phyloP scores from a whole-genome alignment of 2,113 vertebrate genomes.

The Morone chrysops region DNA sequence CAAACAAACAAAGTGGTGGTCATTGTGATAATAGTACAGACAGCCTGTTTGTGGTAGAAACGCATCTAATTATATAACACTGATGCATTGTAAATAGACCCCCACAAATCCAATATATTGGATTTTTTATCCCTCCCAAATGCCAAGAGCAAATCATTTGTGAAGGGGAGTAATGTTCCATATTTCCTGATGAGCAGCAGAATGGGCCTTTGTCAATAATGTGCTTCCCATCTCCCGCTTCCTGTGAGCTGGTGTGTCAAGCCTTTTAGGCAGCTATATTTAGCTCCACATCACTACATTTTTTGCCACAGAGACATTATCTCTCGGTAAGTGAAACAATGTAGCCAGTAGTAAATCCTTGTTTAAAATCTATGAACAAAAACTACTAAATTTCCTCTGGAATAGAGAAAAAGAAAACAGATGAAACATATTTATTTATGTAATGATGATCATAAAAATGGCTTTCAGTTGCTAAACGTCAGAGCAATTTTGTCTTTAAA shows the following conservation, averaged over 20 bases:
- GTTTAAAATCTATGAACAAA: constrained; percentile 22
- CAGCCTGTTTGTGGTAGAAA: constrained; percentile 54
- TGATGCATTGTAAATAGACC: constrained; percentile 72
- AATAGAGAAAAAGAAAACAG: background rate
- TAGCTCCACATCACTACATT: constrained; percentile 60
- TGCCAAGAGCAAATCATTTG: constrained; percentile 75
- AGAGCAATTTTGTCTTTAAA: background rate
- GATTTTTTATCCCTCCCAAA: constrained; percentile 74
- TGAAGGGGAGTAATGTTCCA: constrained; percentile 75
- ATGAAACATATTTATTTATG: background rate
- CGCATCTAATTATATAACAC: constrained; percentile 66
- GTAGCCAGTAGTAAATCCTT: constrained; percentile 27
- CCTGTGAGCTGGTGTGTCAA: constrained; percentile 70
- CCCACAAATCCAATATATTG: constrained; percentile 74
- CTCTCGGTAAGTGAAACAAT: constrained; percentile 48
- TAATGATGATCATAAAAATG: background rate
- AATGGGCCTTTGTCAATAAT: constrained; percentile 74
- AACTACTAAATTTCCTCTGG: background rate
- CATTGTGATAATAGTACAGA: constrained; percentile 35
- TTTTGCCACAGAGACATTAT: constrained; percentile 56
- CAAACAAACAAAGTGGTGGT: constrained; percentile 58
- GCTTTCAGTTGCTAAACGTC: background rate
- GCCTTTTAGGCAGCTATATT: constrained; percentile 76
- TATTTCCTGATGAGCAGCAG: constrained; percentile 76
- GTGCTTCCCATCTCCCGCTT: constrained; percentile 65